Evolutionary conservation across 2,888 invertebrate species (phyloP), one percentile per base, ranked within the genome.

Genomic region (Himalopsyche anomala): DNA sequence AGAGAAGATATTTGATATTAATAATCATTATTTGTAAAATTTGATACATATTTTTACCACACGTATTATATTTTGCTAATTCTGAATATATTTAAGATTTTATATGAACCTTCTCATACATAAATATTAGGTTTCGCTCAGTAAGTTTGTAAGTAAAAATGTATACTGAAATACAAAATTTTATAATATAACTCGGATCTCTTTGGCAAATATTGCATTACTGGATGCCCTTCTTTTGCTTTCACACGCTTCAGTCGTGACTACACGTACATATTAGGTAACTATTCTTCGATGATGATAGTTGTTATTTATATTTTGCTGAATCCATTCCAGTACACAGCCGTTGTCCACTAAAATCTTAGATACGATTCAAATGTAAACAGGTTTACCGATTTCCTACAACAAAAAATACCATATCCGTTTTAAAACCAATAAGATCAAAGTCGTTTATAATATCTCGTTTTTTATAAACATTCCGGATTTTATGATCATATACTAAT

Each of bases 331-430:
- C 36, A 74, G 15, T 38, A 74, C 4, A 74, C 36, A 38, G 74
- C 74, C 74, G 74, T 74, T 74, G 36, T 38, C 36, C 38, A 38
- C 15, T 36, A 38, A 12, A 74, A 74, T 74, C 36, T 74, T 51
- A 15, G 15, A 12, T 38, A 12, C 74, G 74, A 74, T 74, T 74
- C 74, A 74, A 74, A 74, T 74, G 36, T 12, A 74, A 74, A 74
- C 74, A 74, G 74, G 74, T 74, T 74, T 74, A 74, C 36, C 74
- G 74, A 38, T 38, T 62, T 74, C 74, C 74, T 74, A 74, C 74
- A 9, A 74, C 74, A 36, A 74, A 74, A 74, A 19, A 74, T 38
- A 74, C 74, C 74, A 74, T 38, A 74, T 74, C 74, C 74, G 74
- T 74, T 74, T 74, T 12, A 74, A 74, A 74, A 74, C 74, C 74